A percentile compares a stretch with the other conserved stretches of the same genome.
Evolutionary conservation across 30 jellyfish, hydroid and myxozoan species (phyloP).

Genomic region (Rhopilema esculentum): DNA sequence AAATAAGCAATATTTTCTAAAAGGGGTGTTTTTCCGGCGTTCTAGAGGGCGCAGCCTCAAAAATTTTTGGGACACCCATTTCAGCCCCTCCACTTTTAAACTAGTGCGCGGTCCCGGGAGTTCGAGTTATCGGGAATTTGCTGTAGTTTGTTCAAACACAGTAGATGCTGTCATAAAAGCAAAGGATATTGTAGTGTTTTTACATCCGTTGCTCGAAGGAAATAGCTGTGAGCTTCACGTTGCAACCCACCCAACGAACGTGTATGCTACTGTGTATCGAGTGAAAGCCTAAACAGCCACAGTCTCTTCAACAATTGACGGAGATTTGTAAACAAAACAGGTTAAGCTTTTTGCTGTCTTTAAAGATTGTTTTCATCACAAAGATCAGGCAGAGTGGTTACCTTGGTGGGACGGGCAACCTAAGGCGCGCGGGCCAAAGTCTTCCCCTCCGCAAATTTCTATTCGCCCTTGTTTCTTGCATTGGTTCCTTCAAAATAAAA

Average conservation of each 20-base stretch:
- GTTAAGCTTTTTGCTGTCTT: background rate
- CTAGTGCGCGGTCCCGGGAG: background rate
- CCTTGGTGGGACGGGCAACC: too few species aligned
- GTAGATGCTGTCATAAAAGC: background rate
- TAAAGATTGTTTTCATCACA: too few species aligned
- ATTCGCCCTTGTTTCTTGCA: too few species aligned
- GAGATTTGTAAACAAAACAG: background rate
- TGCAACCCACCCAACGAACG: background rate
- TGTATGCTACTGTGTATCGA: background rate
- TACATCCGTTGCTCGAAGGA: background rate
- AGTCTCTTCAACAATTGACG: background rate
- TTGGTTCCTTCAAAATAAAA: too few species aligned
- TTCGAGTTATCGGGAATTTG: background rate
- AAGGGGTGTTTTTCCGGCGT: too few species aligned
- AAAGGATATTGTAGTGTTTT: background rate
- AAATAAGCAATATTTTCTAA: too few species aligned
- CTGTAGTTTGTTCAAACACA: background rate
- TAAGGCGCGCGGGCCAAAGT: too few species aligned
- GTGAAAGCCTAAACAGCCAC: background rate
- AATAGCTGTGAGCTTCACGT: background rate
- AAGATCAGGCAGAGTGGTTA: too few species aligned
- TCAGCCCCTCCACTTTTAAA: background rate
- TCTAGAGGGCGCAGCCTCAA: too few species aligned
- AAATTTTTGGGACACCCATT: too few species aligned
- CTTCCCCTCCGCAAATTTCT: too few species aligned